Base-by-base conservation (phyloP, 2,797 vertebrate species). In the Lophius americanus region DNA sequence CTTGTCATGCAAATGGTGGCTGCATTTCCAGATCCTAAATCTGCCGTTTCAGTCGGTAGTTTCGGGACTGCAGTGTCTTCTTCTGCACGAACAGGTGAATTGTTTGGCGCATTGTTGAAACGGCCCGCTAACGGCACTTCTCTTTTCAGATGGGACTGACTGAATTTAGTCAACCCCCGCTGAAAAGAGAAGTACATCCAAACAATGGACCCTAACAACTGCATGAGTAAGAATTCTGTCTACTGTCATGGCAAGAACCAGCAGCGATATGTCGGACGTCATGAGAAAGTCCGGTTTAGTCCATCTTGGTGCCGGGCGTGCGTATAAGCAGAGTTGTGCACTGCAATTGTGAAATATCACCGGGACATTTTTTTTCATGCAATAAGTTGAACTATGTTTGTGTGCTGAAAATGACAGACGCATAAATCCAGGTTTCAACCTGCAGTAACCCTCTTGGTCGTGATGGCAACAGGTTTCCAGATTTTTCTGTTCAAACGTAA, bases 1-100 rank as follows among this genome's bases (percentile, higher is more conserved):
- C 9, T 90, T 90, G 81, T 90, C 86, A 90, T 90, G 89, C 87
- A 88, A 88, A 91, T 90, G 65, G 42, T 56, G 70, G 78, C 76
- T 64, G 77, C 73, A 70, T 63, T n/a, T 14, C 6, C 46, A 32
- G 67, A 76, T 78, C 56, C 71, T 83, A 78, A 86, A 86, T 82
- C 74, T 83, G 85, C 76, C 75, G 78, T 83, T 77, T 69, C 36
- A 39, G 79, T 68, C 55, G 54, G 76, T 64, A 5, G 12, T 41
- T 78, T 68, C 73, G 75, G 67, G 78, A 70, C 75, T 74, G 7
- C 66, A 81, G 73, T 64, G 46, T 2, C 46, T 47, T 13, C 46
- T 84, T 63, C 75, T 81, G 68, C 78, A 81, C 49, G 84, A 85
- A 83, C 79, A 84, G 69, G 64, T 35, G 80, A 75, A 70, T 82